Evolutionary conservation across 2,797 vertebrate genomes (phyloP).

Genomic region (Rallus crepitans): DNA sequence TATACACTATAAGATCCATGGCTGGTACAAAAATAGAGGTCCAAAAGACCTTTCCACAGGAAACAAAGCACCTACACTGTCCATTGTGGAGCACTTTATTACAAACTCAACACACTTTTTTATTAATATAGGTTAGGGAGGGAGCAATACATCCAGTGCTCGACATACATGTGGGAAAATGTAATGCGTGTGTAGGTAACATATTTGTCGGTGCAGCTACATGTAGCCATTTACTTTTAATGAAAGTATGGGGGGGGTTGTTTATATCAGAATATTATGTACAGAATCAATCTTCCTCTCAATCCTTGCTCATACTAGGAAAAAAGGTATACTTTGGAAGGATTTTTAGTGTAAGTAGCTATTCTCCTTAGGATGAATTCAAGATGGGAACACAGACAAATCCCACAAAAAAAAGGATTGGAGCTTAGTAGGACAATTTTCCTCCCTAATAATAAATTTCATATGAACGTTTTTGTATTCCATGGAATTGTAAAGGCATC

Average conservation of each 20-base stretch:
- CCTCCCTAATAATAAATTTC: not conserved
- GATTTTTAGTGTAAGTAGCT: not conserved
- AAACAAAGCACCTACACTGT: not conserved
- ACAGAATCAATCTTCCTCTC: not conserved
- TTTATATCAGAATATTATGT: not conserved
- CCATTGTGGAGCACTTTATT: not conserved
- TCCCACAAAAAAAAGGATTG: not conserved
- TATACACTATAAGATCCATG: not conserved
- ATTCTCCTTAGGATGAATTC: not conserved
- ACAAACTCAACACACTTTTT: not conserved
- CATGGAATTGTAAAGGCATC: constrained; percentile 23
- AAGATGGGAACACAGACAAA: not conserved
- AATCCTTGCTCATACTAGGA: not conserved
- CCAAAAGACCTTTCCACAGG: not conserved
- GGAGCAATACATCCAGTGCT: not conserved
- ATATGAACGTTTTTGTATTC: constrained; percentile 12
- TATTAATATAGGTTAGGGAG: not conserved
- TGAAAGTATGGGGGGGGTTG: not conserved
- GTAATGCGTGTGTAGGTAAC: not conserved
- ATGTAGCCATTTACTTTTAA: not conserved
- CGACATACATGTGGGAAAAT: not conserved
- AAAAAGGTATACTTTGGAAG: not conserved
- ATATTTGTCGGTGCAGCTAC: not conserved
- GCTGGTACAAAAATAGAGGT: not conserved
- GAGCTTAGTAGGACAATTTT: not conserved